These are phyloP conservation scores for Echinometra lucunter DNA, from an alignment of 53 echinoderm and acorn worm genomes.

Conservation along the genomic window DNA sequence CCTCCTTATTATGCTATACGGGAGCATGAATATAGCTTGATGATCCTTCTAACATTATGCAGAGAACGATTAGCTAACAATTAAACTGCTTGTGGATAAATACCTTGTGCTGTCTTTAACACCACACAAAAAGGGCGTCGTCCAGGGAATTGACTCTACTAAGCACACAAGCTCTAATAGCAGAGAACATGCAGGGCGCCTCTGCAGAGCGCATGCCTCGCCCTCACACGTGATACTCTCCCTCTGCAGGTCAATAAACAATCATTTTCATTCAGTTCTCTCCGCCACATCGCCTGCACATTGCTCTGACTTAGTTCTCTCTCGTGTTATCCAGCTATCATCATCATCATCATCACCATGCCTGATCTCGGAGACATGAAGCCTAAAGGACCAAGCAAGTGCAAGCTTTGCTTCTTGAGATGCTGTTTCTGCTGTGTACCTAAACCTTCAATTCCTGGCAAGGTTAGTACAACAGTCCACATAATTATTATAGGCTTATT, in stretches of 20 bases:
- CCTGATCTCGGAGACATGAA: constrained; percentile 76
- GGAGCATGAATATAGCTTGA: too few relatives aligned
- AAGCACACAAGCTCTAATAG: not conserved
- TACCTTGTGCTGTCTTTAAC: not conserved
- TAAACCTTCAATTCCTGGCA: constrained; percentile 69
- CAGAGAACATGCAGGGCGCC: not conserved
- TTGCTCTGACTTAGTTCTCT: not conserved
- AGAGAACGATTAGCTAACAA: too few relatives aligned
- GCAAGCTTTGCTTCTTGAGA: constrained; percentile 79
- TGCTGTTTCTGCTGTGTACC: constrained; percentile 81
- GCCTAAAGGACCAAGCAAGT: constrained; percentile 79
- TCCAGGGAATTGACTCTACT: not conserved
- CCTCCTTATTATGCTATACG: too few relatives aligned
- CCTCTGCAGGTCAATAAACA: not conserved
- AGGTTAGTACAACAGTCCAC: not conserved
- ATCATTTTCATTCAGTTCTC: not conserved
- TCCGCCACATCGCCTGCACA: not conserved
- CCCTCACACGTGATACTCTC: not conserved
- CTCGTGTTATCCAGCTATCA: not conserved
- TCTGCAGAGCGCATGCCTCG: not conserved
- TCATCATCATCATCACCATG: constrained; percentile 62
- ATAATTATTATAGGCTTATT: too few relatives aligned
- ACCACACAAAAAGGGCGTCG: not conserved
- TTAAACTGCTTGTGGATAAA: too few relatives aligned
- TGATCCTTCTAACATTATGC: too few relatives aligned